Evolutionary conservation across 64 coral and sea anemone species (phyloP), one percentile per base, ranked within the genome.

Genomic region (Montipora efflorescens): DNA sequence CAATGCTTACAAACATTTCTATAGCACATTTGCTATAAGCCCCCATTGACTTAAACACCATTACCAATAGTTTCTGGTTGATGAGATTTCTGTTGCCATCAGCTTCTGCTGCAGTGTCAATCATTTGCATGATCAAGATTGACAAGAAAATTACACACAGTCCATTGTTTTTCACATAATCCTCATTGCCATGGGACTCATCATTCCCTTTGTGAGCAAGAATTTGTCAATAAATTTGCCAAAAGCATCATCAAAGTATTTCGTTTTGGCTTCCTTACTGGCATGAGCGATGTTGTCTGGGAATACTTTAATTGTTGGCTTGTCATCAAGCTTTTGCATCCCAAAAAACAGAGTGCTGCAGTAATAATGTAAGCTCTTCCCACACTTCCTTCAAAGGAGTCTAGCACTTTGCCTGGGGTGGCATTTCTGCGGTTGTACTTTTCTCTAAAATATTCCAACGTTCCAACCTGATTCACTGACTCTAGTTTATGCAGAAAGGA

Each of bases 401-500:
- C 80, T 9, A 95, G 87, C 10, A 95, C 93, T 72, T 90, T 95
- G 44, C 78, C 83, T 28, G 87, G 79, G 18, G 93, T 95, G 2
- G 57, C 79, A 85, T 95, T 90, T 7, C 55, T 48, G 0, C 93
- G 14, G 57, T 96, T 92, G 18, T 48, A 93, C 22, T 96, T 96
- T 9, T 96, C 95, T 78, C 90, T 89, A 45, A 96, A 96, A 48
- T 90, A 90, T 64, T 96, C 93, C 1, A 96, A 55, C 14, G 90
- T 93, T 1, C 95, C 90, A 86, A 93, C 87, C 89, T 93, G 79
- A 75, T 85, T 90, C 1, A 90, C 90, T 28, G 87, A 92, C 7
- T 96, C 94, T 69, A 77, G 23, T 16, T 91, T 92, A 90, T 95
- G 20, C 8, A 95, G 90, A 87, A 93, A 92, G 69, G 90, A 96